phyloP scores from a whole-genome alignment of 2,888 invertebrate genomes.

The Sepioteuthis lessoniana region DNA sequence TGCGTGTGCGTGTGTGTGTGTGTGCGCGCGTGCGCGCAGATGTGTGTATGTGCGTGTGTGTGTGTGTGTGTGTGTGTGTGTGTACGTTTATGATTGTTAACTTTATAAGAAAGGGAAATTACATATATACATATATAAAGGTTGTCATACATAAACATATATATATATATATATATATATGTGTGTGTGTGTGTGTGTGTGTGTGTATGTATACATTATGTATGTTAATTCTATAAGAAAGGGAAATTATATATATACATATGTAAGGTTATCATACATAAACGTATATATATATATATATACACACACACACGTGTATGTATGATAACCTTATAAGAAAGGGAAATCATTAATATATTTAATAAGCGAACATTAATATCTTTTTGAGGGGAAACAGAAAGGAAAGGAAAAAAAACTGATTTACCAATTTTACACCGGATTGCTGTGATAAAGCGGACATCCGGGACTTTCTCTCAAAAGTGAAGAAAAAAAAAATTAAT shows the following conservation, averaged over 20 bases:
- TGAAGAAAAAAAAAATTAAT: too few species aligned
- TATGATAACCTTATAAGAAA: not conserved
- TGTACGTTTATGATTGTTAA: not conserved
- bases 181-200: not conserved
- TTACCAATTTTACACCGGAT: not conserved
- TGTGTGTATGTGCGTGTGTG: too few species aligned
- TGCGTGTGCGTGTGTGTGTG: too few species aligned
- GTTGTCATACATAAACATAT: not conserved
- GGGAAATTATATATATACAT: too few species aligned
- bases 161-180: not conserved
- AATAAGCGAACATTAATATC: not conserved
- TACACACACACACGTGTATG: not conserved
- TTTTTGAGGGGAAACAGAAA: not conserved
- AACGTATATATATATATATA: not conserved
- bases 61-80: not conserved
- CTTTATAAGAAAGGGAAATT: too few species aligned
- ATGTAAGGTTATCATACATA: too few species aligned
- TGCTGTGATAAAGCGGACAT: not conserved
- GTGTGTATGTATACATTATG: not conserved
- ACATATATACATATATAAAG: not conserved
- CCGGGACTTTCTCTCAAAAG: not conserved
- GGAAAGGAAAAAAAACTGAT: not conserved
- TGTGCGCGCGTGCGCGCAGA: too few species aligned
- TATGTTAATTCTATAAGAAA: too few species aligned
- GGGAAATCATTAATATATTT: conserved; percentile 18